phyloP scores from a whole-genome alignment of 2,797 vertebrate genomes.

The Capromys pilorides region DNA sequence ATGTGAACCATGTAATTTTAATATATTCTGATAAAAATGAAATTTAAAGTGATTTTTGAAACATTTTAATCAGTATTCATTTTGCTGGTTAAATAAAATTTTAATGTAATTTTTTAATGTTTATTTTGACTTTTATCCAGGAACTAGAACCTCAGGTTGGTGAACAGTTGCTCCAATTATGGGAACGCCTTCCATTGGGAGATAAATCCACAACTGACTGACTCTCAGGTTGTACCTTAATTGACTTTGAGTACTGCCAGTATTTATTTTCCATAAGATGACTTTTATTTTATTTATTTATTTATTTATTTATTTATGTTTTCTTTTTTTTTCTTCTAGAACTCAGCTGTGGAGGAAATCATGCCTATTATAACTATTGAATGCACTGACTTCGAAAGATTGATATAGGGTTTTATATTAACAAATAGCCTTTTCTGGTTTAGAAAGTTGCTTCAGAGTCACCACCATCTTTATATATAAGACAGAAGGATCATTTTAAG shows the following conservation, averaged over 20 bases:
- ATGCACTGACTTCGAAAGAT: constrained; percentile 61
- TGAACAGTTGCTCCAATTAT: constrained; percentile 90
- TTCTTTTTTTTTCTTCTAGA: constrained; percentile 47
- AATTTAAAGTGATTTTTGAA: constrained; percentile 36
- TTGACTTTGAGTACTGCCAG: constrained; percentile 58
- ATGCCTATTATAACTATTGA: constrained; percentile 26
- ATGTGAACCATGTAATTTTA: constrained; percentile 24
- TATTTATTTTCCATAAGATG: constrained; percentile 46
- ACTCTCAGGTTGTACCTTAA: constrained; percentile 61
- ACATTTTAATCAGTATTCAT: constrained; percentile 22
- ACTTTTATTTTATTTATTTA: constrained; percentile 43
- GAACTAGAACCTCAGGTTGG: constrained; percentile 94
- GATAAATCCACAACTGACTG: constrained; percentile 81
- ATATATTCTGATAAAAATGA: constrained; percentile 36
- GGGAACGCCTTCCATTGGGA: constrained; percentile 87
- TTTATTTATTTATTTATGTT: constrained; percentile 44
- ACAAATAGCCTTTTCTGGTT: constrained; percentile 36
- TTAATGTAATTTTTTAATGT: constrained; percentile 10
- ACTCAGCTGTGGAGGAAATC: constrained; percentile 37
- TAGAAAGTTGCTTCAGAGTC: constrained; percentile 47
- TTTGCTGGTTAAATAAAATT: constrained; percentile 30
- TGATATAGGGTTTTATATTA: constrained; percentile 21
- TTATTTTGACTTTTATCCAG: constrained; percentile 80
- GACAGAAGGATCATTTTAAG: constrained; percentile 62
- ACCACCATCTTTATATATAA: constrained; percentile 46